Base-by-base conservation (phyloP, 2,888 invertebrate genomes). In the Eupithecia pulchellata region DNA sequence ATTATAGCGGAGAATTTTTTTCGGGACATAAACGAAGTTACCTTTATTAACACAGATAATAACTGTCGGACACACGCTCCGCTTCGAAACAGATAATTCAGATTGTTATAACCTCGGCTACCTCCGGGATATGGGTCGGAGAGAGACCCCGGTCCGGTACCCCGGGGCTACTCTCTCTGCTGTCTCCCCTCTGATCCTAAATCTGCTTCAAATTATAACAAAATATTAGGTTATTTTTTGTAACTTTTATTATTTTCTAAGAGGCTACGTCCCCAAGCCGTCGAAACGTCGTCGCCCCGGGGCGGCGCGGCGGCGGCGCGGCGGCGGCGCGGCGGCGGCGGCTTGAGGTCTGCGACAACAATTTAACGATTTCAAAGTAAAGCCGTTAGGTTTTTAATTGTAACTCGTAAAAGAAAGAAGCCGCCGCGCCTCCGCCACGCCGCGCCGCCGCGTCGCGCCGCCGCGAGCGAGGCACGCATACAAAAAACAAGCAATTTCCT, bases 401-500 rank as follows among this genome's bases (percentile, higher is more conserved):
- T 81, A 75, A 81, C 79, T 80, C 83, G 83, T 85, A 81, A 79
- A 79, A 82, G 83, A 86, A 84, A 82, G 81, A 81, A 82, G n/a
- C 42, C n/a, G 42, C 39, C 1, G 17, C 17, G 39, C 42, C n/a
- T 17, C 42, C 42, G n/a, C 39, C n/a, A 8, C 30, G 42, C 42
- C 42, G 42, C n/a, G n/a, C n/a, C n/a, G n/a, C n/a, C n/a, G n/a
- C n/a, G n/a, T n/a, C n/a, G n/a, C n/a, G n/a, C n/a, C n/a, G n/a
- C n/a, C n/a, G 2, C 42, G 42, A 42, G 20, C 42, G 42, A n/a
- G 20, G 42, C 42, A 47, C 78, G 79, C 75, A 78, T 80, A 83
- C 84, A 87, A 88, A 87, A 88, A 87, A 86, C 84, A 84, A 86
- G 81, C 85, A 84, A 85, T 84, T 86, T 82, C 81, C 79, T 82